These are phyloP conservation scores for Philhelius pedissequus DNA, from an alignment of 2,888 invertebrate genomes.

Conservation along the genomic window DNA sequence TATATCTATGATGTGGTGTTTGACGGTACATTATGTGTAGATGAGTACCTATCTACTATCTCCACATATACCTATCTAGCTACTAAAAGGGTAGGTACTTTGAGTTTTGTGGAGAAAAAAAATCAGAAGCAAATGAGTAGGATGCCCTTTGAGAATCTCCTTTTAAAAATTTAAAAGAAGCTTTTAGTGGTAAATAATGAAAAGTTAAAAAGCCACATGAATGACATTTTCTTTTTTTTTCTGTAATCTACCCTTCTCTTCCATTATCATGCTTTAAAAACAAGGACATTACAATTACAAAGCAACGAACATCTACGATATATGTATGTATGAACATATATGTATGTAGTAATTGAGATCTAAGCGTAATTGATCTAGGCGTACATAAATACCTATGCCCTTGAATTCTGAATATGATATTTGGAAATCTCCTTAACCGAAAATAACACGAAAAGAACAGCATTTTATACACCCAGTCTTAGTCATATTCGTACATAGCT, in stretches of 20 bases:
- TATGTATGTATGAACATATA: constrained; percentile 26
- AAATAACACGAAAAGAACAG: no score
- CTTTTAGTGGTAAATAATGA: constrained; percentile 80
- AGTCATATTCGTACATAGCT: no score
- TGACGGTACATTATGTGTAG: neutral
- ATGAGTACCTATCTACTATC: neutral
- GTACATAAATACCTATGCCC: no score
- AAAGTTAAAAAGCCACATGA: constrained; percentile 80
- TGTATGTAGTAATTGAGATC: no score
- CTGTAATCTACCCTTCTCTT: constrained; percentile 13
- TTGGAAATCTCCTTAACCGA: no score
- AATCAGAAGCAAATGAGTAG: constrained; percentile 48
- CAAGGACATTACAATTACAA: constrained; percentile 58
- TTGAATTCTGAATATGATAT: no score
- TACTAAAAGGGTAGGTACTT: constrained; percentile 64
- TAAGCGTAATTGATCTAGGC: no score
- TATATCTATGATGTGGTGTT: neutral
- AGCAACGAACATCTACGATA: constrained; percentile 48
- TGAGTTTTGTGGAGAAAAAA: constrained; percentile 40
- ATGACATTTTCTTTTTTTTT: constrained; percentile 70
- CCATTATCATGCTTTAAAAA: constrained; percentile 25
- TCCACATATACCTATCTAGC: constrained; percentile 9
- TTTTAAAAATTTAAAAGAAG: constrained; percentile 78
- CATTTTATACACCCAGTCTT: no score
- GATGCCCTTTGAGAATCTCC: constrained; percentile 69